These are phyloP conservation scores for Rhagium mordax DNA, from an alignment of 2,888 invertebrate species.

Conservation along the genomic window DNA sequence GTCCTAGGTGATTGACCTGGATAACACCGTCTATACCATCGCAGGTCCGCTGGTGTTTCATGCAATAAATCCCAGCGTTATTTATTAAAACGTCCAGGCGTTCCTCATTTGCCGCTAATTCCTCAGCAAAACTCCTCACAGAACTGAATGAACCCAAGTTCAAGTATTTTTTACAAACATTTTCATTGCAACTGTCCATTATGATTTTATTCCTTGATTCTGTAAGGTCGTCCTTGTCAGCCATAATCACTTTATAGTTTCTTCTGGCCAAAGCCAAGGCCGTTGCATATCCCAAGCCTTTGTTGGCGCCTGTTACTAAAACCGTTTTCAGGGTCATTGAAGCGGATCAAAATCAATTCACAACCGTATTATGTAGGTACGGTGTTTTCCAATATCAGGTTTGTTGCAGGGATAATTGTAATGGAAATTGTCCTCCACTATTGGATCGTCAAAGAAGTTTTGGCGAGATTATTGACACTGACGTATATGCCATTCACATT, in stretches of 20 bases:
- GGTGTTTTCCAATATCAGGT: too few species aligned
- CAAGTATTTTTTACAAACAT: slow-evolving; percentile 66
- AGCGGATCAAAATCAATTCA: too few species aligned
- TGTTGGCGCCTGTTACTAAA: slow-evolving; percentile 46
- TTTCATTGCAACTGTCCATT: slow-evolving; percentile 56
- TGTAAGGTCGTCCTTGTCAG: slow-evolving; percentile 63
- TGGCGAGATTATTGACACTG: too few species aligned
- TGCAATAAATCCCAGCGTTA: slow-evolving; percentile 75
- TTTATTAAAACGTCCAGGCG: slow-evolving; percentile 76
- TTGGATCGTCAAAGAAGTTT: too few species aligned
- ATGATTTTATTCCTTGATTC: slow-evolving; percentile 57
- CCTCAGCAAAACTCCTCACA: slow-evolving; percentile 74
- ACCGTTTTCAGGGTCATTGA: slow-evolving; percentile 33
- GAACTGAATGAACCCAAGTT: slow-evolving; percentile 68
- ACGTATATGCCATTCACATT: too few species aligned
- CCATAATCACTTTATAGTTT: slow-evolving; percentile 71
- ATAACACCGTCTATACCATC: slow-evolving; percentile 77
- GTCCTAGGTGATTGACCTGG: slow-evolving; percentile 81
- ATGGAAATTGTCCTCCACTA: too few species aligned
- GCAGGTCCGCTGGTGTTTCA: slow-evolving; percentile 70
- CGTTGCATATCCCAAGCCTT: slow-evolving; percentile 67
- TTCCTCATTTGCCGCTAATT: slow-evolving; percentile 70
- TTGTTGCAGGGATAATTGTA: too few species aligned
- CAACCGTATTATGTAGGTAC: too few species aligned
- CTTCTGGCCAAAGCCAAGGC: slow-evolving; percentile 67